These are phyloP conservation scores for Leucozona laternaria DNA, from an alignment of 2,888 invertebrate species.

Conservation along the genomic window DNA sequence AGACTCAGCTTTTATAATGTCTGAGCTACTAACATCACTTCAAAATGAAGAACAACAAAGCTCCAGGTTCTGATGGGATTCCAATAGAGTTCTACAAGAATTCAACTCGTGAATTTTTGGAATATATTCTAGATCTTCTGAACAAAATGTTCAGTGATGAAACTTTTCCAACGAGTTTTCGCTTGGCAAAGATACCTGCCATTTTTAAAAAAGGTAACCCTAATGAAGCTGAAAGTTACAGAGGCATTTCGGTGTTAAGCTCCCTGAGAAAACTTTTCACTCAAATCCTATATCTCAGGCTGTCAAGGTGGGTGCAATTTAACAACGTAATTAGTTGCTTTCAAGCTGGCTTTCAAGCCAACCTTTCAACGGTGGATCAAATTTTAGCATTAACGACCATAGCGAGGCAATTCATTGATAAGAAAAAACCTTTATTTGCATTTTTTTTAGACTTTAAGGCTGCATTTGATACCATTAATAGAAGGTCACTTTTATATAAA, in stretches of 20 bases:
- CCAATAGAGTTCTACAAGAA: background rate
- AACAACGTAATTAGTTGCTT: background rate
- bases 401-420: background rate
- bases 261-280: background rate
- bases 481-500: background rate
- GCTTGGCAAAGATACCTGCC: background rate
- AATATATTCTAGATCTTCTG: background rate
- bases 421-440: background rate
- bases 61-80: background rate
- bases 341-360: background rate
- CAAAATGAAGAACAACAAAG: background rate
- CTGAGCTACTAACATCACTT: background rate
- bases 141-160: slow-evolving; percentile 6
- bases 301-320: background rate
- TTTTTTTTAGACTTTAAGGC: background rate
- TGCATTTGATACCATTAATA: background rate
- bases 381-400: background rate
- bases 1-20: background rate
- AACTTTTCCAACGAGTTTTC: background rate
- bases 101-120: background rate
- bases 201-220: background rate
- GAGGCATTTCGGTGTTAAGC: background rate
- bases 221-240: background rate
- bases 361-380: background rate
- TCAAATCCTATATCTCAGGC: background rate